Evolutionary conservation across 2,888 invertebrate genomes (phyloP), one percentile per base, ranked within the genome.

Genomic region (Drosophila eohydei): DNA sequence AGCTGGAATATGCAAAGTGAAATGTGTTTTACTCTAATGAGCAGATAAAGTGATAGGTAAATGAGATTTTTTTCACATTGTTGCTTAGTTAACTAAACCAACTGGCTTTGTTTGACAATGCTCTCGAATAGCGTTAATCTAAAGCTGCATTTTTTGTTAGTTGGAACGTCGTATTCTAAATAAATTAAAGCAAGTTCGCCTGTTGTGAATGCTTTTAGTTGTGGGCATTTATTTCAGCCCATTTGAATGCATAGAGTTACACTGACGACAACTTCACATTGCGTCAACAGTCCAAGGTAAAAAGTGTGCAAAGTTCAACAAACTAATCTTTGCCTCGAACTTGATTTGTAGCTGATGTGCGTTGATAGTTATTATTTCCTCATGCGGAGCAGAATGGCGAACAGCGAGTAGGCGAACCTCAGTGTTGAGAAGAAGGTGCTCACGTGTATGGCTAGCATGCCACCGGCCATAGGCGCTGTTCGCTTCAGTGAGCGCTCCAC

Each of bases 401-500:
- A 86, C 2, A 91, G 51, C 0, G 91, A 91, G 60, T 91, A 90
- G 5, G 90, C 84, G 14, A 78, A 82, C 16, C 75, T 83, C 0
- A 88, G 67, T 0, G 83, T 83, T 0, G 83, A 59, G 41, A 87
- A 87, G 16, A 90, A 88, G 0, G 91, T 90, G 34, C 78, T 77
- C 44, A 91, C 41, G 46, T 91, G 81, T 12, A 91, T 71, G 36
- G 77, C 71, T 2, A 91, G 3, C 86, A 90, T 88, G 7, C 90
- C 90, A 0, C 84, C 88, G 6, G 91, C 91, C 54, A 78, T 26
- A 0, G 80, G 78, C 0, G 79, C 77, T 21, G 57, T 76, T 3
- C n/a, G 16, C 41, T 75, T 87, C 12, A 90, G 30, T 0, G 89
- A 78, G 2, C 88, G 74, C 26, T 91, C 90, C 11, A 83, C 81